phyloP scores from a whole-genome alignment of 1,140 invertebrate species.

The Tribolium madens region DNA sequence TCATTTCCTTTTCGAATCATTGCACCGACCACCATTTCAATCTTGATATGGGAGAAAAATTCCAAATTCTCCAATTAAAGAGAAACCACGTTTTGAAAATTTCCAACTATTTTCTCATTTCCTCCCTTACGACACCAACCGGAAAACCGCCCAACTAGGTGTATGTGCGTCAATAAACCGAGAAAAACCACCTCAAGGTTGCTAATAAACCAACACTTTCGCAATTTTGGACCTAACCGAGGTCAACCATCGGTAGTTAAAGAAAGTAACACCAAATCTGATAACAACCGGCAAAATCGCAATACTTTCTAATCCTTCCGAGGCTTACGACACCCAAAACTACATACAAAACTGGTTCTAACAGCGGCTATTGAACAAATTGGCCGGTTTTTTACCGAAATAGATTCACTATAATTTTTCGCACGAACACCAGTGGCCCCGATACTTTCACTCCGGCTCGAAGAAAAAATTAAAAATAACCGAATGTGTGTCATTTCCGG shows the following conservation, averaged over 20 bases:
- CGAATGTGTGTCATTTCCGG: slow-evolving; percentile 6
- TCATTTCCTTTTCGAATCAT: too few species aligned
- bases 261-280: background rate
- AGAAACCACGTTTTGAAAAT: background rate
- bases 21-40: background rate
- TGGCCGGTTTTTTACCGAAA: too few species aligned
- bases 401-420: slow-evolving; percentile 4
- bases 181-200: too few species aligned
- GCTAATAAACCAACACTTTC: too few species aligned
- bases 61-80: background rate
- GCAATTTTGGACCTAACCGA: too few species aligned
- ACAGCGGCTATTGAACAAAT: too few species aligned
- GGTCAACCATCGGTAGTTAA: too few species aligned
- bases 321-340: background rate
- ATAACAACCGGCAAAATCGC: too few species aligned
- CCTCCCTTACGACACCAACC: background rate
- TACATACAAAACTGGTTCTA: background rate
- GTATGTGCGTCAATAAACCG: too few species aligned
- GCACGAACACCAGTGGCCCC: background rate
- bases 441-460: slow-evolving; percentile 16
- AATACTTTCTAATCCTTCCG: background rate
- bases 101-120: background rate
- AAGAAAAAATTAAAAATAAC: background rate
- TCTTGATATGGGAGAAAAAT: background rate
- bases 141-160: background rate